These are phyloP conservation scores for Mobula hypostoma DNA, from an alignment of 2,113 vertebrate species.

Conservation along the genomic window DNA sequence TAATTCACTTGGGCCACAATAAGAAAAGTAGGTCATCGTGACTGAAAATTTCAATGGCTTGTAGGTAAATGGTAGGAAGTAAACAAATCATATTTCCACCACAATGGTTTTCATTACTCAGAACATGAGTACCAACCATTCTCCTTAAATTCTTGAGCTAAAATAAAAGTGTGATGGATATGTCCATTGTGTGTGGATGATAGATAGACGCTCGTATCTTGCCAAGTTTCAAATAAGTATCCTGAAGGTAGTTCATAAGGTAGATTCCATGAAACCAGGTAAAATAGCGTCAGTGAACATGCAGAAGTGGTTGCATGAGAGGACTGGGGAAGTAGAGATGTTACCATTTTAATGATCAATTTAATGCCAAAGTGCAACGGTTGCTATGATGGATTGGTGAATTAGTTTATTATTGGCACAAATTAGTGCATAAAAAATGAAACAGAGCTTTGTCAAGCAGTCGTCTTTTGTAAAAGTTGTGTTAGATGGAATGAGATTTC, in stretches of 20 bases:
- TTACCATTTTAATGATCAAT: background rate
- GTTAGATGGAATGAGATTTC: background rate
- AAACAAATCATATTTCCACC: background rate
- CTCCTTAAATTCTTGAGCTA: background rate
- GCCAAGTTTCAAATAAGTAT: background rate
- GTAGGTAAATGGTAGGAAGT: background rate
- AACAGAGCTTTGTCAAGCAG: background rate
- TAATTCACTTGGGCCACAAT: background rate
- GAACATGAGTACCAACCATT: background rate
- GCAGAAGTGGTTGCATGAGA: background rate
- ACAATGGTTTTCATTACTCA: background rate
- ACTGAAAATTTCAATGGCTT: background rate
- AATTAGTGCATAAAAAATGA: background rate
- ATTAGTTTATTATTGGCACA: no score
- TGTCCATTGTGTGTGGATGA: no score
- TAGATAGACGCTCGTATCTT: background rate
- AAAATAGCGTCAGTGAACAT: background rate
- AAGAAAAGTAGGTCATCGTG: background rate
- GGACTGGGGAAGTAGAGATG: background rate
- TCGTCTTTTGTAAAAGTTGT: background rate
- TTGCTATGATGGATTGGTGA: background rate
- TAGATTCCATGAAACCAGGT: background rate
- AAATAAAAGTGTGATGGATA: background rate
- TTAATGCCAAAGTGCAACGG: background rate
- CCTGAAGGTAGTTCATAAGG: background rate